Evolutionary conservation across 2,797 vertebrate genomes (phyloP).

Genomic region (Macropodus opercularis): DNA sequence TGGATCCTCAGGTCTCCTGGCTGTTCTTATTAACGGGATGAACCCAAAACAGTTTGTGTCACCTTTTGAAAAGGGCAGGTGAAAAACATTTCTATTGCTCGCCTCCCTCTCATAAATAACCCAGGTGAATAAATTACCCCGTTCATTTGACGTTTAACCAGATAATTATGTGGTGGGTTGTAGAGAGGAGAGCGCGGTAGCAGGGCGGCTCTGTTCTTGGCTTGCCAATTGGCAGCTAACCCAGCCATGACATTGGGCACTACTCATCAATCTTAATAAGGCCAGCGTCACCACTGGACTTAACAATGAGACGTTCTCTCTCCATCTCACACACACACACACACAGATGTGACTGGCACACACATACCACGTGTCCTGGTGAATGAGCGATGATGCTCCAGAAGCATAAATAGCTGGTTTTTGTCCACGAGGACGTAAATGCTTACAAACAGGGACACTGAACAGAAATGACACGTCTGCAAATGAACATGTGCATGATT

Average conservation of each 20-base stretch:
- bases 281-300: constrained; percentile 64
- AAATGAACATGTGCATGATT: no score
- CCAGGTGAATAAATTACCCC: constrained; percentile 79
- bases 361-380: constrained; percentile 4
- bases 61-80: constrained; percentile 61
- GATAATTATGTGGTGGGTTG: constrained; percentile 71
- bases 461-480: neutral
- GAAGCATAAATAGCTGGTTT: constrained; percentile 15
- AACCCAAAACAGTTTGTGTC: constrained; percentile 51
- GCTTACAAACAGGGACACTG: neutral
- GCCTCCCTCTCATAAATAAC: constrained; percentile 73
- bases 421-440: neutral
- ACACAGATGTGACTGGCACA: constrained; percentile 33
- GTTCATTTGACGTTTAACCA: constrained; percentile 80
- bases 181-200: constrained; percentile 52
- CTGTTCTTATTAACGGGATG: constrained; percentile 49
- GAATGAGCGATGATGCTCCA: constrained; percentile 12
- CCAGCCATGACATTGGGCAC: constrained; percentile 76
- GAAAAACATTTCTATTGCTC: constrained; percentile 61
- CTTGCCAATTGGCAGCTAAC: constrained; percentile 71
- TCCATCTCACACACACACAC: constrained; percentile 26
- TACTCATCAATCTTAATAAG: constrained; percentile 83
- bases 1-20: neutral
- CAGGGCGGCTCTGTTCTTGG: constrained; percentile 54
- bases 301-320: constrained; percentile 65